A percentile compares a stretch with the other conserved stretches of the same genome.
phyloP scores from a whole-genome alignment of 2,113 vertebrate genomes.

The Lanius collurio region DNA sequence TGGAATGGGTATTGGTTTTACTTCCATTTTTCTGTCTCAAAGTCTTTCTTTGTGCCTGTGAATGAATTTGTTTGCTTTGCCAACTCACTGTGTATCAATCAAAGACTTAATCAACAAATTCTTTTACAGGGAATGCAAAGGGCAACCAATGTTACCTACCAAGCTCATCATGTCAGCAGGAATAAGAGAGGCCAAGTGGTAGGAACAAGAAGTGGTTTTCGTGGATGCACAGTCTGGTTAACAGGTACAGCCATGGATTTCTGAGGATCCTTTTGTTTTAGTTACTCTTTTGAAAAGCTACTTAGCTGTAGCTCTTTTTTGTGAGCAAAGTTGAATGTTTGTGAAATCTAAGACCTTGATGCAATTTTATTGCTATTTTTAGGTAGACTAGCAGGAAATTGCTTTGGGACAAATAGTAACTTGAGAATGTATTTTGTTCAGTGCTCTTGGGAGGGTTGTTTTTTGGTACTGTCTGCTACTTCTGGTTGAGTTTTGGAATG shows the following conservation, averaged over 20 bases:
- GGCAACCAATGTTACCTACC: constrained; percentile 97
- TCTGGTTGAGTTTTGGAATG: background rate
- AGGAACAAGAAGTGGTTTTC: constrained; percentile 94
- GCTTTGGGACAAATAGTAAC: background rate
- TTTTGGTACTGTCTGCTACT: background rate
- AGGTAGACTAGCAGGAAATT: background rate
- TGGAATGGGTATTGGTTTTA: background rate
- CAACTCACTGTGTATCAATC: background rate
- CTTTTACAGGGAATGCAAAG: constrained; percentile 90
- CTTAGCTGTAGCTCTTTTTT: background rate
- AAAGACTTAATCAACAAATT: background rate
- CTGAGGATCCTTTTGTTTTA: background rate
- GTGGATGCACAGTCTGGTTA: constrained; percentile 97
- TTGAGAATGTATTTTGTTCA: background rate
- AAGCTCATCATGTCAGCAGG: constrained; percentile 96
- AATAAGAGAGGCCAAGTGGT: constrained; percentile 98
- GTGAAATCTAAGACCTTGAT: background rate
- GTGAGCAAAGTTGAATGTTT: background rate
- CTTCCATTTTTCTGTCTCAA: background rate
- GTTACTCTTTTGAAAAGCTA: background rate
- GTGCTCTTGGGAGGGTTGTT: background rate
- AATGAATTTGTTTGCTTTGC: background rate
- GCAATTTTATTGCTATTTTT: background rate
- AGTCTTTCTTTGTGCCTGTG: background rate
- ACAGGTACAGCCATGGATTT: constrained; percentile 79